Evolutionary conservation across 2,797 vertebrate genomes (phyloP).

Genomic region (Gallinago nigripennis): DNA sequence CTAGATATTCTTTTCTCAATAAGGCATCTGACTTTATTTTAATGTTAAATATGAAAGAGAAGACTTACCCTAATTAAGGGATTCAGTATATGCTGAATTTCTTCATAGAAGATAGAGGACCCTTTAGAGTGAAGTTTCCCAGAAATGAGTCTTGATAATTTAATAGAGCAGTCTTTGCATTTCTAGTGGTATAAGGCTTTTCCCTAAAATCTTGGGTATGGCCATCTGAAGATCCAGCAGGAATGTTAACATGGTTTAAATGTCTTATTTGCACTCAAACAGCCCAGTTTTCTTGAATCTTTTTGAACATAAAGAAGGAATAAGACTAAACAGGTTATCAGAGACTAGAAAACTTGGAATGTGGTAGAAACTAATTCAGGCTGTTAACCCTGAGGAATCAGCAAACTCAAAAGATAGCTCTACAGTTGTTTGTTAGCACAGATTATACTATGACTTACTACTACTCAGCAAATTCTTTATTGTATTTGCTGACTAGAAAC

Average conservation of each 20-base stretch:
- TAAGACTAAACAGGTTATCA: neutral
- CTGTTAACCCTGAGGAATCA: neutral
- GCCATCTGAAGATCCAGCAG: neutral
- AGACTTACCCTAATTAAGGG: neutral
- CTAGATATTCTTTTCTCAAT: neutral
- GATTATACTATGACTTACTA: neutral
- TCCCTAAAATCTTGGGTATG: neutral
- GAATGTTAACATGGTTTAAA: neutral
- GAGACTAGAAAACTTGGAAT: neutral
- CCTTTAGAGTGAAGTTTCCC: neutral
- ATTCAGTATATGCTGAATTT: neutral
- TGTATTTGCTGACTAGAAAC: neutral
- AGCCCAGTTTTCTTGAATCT: neutral
- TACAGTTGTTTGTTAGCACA: neutral
- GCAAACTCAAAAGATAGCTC: neutral
- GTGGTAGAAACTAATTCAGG: neutral
- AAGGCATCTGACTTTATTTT: neutral
- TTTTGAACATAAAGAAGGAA: neutral
- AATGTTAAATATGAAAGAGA: neutral
- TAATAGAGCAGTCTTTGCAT: neutral
- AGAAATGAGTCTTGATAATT: neutral
- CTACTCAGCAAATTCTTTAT: neutral
- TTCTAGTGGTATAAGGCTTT: neutral
- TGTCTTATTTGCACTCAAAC: neutral
- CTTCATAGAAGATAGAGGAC: neutral